Evolutionary conservation across 2,888 invertebrate species (phyloP).

Genomic region (Leptinotarsa haldemani): DNA sequence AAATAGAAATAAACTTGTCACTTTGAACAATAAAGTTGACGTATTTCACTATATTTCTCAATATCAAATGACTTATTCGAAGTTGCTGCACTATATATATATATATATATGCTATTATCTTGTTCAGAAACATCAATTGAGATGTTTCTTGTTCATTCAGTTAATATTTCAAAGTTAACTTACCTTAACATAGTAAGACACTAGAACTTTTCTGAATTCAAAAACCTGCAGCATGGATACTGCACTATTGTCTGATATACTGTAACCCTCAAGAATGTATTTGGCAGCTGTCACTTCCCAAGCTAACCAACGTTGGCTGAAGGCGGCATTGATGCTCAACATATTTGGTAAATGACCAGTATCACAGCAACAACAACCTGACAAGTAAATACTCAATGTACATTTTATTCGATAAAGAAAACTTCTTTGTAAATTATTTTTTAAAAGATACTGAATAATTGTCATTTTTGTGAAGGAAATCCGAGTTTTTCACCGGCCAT

Average conservation of each 20-base stretch:
- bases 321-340: conserved; percentile 96
- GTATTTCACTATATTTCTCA: no score
- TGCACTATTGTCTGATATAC: conserved; percentile 97
- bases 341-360: conserved; percentile 89
- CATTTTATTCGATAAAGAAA: no score
- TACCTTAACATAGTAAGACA: conserved; percentile 97
- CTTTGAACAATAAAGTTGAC: no score
- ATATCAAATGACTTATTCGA: no score
- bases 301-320: conserved; percentile 95
- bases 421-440: not conserved
- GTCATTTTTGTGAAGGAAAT: no score
- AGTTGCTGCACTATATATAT: no score
- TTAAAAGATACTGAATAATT: not conserved
- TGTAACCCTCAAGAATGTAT: conserved; percentile 98
- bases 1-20: no score
- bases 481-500: no score
- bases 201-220: conserved; percentile 95
- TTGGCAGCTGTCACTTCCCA: conserved; percentile 98
- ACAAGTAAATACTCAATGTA: conserved; percentile 32
- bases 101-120: no score
- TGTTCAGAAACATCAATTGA: no score
- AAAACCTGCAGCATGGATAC: conserved; percentile 97
- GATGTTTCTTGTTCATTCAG: not conserved
- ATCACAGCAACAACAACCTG: conserved; percentile 90
- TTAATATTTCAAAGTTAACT: conserved; percentile 26